Percentiles rank a stretch among this genome's conserved stretches.
Evolutionary conservation across 1,140 invertebrate genomes (phyloP).

Genomic region (Platorchestia sp.): DNA sequence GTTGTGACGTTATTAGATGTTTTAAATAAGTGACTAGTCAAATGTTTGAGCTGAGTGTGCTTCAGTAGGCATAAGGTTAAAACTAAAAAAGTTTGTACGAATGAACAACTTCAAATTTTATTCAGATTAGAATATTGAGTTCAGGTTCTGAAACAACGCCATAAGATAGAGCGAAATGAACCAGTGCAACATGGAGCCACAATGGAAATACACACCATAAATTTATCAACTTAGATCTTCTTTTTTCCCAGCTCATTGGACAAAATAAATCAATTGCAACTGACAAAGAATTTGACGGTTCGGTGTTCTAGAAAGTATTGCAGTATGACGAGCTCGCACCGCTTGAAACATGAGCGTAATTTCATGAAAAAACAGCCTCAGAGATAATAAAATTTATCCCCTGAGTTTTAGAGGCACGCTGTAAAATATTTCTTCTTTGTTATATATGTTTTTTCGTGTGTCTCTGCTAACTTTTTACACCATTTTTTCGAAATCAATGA

Average conservation of each 20-base stretch:
- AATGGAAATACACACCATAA: neutral
- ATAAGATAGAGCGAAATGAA: neutral
- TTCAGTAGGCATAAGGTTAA: neutral
- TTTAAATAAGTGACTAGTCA: neutral
- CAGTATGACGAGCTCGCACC: neutral
- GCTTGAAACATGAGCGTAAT: neutral
- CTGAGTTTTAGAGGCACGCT: neutral
- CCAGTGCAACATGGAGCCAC: neutral
- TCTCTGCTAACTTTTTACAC: neutral
- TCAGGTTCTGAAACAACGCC: neutral
- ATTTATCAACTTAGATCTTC: neutral
- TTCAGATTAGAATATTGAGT: neutral
- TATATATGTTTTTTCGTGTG: neutral
- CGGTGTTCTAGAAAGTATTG: neutral
- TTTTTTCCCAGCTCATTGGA: neutral
- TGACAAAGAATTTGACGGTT: neutral
- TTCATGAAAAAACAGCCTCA: neutral
- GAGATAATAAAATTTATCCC: neutral
- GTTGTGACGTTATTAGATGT: neutral
- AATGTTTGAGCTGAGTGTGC: neutral
- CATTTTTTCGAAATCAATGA: neutral
- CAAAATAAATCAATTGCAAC: neutral
- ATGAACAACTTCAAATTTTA: neutral
- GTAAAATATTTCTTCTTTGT: neutral
- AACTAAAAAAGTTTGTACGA: neutral